A percentile compares a stretch with the other conserved stretches of the same genome.
These are phyloP conservation scores for Penelope pileata DNA, from an alignment of 2,113 vertebrate species.

Conservation along the genomic window DNA sequence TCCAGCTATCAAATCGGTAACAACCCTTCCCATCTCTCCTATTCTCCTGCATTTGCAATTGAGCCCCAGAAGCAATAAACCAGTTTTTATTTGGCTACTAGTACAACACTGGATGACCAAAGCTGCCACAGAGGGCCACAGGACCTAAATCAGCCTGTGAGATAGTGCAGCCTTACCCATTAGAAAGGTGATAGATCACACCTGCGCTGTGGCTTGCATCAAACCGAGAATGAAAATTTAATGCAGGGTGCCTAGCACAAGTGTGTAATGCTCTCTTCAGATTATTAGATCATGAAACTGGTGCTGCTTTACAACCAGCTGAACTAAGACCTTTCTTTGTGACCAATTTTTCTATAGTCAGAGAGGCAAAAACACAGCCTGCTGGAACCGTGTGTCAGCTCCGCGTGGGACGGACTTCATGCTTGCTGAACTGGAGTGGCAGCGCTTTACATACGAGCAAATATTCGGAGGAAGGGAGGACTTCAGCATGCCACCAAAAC, in stretches of 20 bases:
- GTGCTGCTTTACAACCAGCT: not conserved
- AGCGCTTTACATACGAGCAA: not conserved
- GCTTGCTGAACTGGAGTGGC: not conserved
- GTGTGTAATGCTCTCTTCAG: not conserved
- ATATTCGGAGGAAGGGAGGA: not conserved
- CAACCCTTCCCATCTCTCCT: not conserved
- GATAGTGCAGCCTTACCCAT: not conserved
- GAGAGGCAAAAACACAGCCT: not conserved
- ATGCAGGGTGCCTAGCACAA: not conserved
- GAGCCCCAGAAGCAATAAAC: not conserved
- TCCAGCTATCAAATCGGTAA: not conserved
- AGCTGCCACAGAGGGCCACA: not conserved
- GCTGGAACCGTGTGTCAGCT: not conserved
- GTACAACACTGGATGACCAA: not conserved
- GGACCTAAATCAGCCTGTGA: accelerated
- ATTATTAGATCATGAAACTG: not conserved
- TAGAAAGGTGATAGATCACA: not conserved
- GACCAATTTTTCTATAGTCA: not conserved
- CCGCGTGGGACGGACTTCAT: not conserved
- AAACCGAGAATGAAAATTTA: not conserved
- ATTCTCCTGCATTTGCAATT: not conserved
- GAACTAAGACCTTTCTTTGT: not conserved
- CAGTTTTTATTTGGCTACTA: not conserved
- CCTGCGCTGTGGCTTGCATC: not conserved
- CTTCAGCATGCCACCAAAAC: not conserved